These are phyloP conservation scores for Anthrax anthrax DNA, from an alignment of 2,888 invertebrate genomes.

Conservation along the genomic window DNA sequence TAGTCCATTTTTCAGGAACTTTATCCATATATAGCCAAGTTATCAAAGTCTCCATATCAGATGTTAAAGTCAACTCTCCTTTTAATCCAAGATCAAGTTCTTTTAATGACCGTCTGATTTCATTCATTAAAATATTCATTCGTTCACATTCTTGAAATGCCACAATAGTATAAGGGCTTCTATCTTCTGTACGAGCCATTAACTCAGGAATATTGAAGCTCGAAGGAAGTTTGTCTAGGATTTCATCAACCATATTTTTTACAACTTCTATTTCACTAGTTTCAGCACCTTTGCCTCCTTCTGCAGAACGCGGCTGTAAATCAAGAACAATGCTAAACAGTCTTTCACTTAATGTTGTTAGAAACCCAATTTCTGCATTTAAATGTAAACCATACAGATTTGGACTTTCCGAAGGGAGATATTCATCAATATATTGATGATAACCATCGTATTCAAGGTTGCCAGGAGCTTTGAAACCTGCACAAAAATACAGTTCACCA, in stretches of 20 bases:
- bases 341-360: constrained; percentile 73
- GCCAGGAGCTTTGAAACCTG: constrained; percentile 74
- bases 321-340: constrained; percentile 76
- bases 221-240: constrained; percentile 76
- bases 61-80: constrained; percentile 85
- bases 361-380: constrained; percentile 88
- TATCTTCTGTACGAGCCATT: constrained; percentile 73
- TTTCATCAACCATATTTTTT: constrained; percentile 64
- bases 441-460: constrained; percentile 78
- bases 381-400: constrained; percentile 84
- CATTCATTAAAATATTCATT: constrained; percentile 77
- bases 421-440: constrained; percentile 76
- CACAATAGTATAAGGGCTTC: constrained; percentile 83
- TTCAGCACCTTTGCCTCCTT: constrained; percentile 47
- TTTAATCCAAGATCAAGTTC: constrained; percentile 83
- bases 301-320: constrained; percentile 75
- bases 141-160: constrained; percentile 88
- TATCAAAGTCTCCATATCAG: constrained; percentile 80
- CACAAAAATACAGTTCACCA: constrained; percentile 68
- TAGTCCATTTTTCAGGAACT: constrained; percentile 77
- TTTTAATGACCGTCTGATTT: constrained; percentile 64
- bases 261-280: constrained; percentile 60
- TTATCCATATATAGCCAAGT: constrained; percentile 76
- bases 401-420: constrained; percentile 75
- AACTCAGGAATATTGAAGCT: constrained; percentile 77